Evolutionary conservation across 2,888 invertebrate genomes (phyloP).

Genomic region (Morpho helenor): DNA sequence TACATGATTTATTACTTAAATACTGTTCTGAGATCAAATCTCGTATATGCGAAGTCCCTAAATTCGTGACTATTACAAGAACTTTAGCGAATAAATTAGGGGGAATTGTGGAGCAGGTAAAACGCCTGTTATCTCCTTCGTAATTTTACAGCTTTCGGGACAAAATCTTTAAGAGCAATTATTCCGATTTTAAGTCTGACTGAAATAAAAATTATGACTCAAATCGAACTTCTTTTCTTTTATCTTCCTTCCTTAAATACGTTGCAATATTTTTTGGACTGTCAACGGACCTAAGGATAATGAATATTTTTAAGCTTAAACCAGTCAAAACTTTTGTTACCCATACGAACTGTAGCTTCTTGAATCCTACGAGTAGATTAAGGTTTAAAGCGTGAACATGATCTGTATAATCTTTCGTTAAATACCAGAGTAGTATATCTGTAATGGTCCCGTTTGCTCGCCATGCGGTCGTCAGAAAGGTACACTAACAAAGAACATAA

Average conservation of each 20-base stretch:
- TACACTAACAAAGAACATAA: constrained; percentile 46
- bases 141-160: constrained; percentile 50
- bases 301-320: constrained; percentile 8
- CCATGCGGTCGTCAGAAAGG: constrained; percentile 17
- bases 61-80: constrained; percentile 52
- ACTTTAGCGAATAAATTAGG: constrained; percentile 65
- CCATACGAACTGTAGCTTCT: constrained; percentile 14
- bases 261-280: constrained; percentile 1
- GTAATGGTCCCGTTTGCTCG: constrained; percentile 19
- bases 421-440: constrained; percentile 20
- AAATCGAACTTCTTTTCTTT: constrained; percentile 7
- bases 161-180: constrained; percentile 51
- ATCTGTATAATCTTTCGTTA: constrained; percentile 17
- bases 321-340: constrained; percentile 3
- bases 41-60: constrained; percentile 43
- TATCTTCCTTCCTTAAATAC: neutral
- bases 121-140: constrained; percentile 55
- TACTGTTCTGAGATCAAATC: constrained; percentile 8
- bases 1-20: neutral
- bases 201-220: constrained; percentile 33
- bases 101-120: constrained; percentile 45
- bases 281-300: neutral
- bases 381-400: constrained; percentile 10
- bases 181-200: constrained; percentile 38
- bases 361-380: constrained; percentile 8